These are phyloP conservation scores for Zophobas morio DNA, from an alignment of 1,140 invertebrate genomes.

Conservation along the genomic window DNA sequence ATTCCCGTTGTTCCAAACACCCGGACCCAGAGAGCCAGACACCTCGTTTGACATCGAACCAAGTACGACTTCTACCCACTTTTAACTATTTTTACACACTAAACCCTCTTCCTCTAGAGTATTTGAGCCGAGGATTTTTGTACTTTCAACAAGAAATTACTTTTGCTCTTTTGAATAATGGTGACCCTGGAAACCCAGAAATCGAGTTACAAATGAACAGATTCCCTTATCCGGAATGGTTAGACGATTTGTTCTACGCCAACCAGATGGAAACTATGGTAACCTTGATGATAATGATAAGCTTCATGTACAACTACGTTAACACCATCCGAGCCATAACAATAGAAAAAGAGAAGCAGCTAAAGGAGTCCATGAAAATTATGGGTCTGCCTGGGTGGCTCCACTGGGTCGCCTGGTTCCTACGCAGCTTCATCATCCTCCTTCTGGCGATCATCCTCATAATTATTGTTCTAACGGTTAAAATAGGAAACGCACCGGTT, in stretches of 20 bases:
- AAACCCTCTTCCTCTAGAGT: conserved; percentile 66
- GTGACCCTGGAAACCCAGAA: conserved; percentile 69
- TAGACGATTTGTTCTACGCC: conserved; percentile 75
- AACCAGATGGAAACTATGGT: conserved; percentile 76
- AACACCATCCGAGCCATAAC: conserved; percentile 81
- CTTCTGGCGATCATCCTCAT: conserved; percentile 71
- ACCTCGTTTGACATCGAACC: conserved; percentile 74
- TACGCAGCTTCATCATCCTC: conserved; percentile 81
- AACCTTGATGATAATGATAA: conserved; percentile 78
- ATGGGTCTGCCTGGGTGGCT: conserved; percentile 87
- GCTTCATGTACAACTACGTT: conserved; percentile 82
- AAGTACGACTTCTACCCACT: conserved; percentile 67
- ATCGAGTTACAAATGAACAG: conserved; percentile 64
- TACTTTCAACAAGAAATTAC: conserved; percentile 77
- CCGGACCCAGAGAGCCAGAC: conserved; percentile 75
- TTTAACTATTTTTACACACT: too few species aligned
- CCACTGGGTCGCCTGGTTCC: conserved; percentile 87
- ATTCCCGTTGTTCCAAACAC: conserved; percentile 77
- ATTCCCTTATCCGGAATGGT: conserved; percentile 81
- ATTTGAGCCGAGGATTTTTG: conserved; percentile 79
- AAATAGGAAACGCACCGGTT: conserved; percentile 5
- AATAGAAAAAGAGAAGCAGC: conserved; percentile 73
- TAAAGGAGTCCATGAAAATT: conserved; percentile 90
- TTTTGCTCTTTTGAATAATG: conserved; percentile 60
- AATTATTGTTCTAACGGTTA: conserved; percentile 66